Evolutionary conservation across 2,797 vertebrate species (phyloP).

Genomic region (Falco peregrinus): DNA sequence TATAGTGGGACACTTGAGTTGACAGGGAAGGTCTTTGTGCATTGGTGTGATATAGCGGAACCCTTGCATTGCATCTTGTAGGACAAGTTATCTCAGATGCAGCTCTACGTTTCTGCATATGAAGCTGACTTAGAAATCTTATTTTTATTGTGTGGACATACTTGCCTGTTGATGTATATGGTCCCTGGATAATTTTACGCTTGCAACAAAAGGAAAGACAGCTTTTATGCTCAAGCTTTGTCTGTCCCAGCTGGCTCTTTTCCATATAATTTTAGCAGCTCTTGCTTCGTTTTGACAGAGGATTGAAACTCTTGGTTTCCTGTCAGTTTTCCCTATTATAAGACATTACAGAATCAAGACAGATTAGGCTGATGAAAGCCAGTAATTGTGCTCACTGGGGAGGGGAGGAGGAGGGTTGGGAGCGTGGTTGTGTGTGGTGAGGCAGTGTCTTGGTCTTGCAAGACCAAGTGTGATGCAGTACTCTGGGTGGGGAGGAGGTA

Average conservation of each 20-base stretch:
- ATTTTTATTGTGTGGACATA: background rate
- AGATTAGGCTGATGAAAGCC: background rate
- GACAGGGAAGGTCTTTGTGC: background rate
- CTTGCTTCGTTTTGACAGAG: background rate
- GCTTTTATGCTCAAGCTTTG: background rate
- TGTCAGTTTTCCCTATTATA: background rate
- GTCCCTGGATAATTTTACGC: background rate
- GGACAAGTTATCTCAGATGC: background rate
- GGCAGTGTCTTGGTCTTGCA: background rate
- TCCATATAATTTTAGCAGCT: constrained; percentile 3
- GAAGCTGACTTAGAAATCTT: background rate
- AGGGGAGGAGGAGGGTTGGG: background rate
- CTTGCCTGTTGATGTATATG: background rate
- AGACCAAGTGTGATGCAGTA: background rate
- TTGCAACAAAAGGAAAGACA: background rate
- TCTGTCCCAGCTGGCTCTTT: background rate
- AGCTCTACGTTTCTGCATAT: background rate
- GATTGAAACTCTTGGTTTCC: background rate
- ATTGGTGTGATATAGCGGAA: background rate
- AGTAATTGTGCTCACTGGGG: background rate
- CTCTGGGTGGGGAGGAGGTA: background rate
- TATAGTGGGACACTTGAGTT: background rate
- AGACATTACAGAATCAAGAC: background rate
- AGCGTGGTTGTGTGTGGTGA: background rate
- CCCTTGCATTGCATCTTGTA: background rate